Evolutionary conservation across 2,888 invertebrate species (phyloP).

Genomic region (Cheilosia impressa): DNA sequence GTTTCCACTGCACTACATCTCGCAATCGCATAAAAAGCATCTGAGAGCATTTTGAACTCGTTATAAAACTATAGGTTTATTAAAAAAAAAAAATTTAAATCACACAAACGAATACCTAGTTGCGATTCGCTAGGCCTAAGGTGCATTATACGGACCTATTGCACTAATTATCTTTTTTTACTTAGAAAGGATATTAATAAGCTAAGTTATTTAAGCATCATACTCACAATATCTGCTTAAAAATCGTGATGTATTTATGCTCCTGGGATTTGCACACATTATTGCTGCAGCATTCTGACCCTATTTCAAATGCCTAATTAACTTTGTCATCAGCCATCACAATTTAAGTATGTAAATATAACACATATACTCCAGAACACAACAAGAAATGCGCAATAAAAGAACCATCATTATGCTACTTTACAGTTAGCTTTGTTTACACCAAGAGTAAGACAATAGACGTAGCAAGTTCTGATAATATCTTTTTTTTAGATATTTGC

Average conservation of each 20-base stretch:
- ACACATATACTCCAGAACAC: conserved; percentile 45
- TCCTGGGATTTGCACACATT: conserved; percentile 23
- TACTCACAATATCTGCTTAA: conserved; percentile 2
- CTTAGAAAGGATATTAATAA: background rate
- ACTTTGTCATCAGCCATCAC: conserved; percentile 3
- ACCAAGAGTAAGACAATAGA: conserved; percentile 50
- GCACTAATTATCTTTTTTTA: background rate
- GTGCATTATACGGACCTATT: background rate
- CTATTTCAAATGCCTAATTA: conserved; percentile 43
- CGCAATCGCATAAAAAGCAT: too few relatives aligned
- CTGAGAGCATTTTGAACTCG: too few relatives aligned
- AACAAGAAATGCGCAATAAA: conserved; percentile 49
- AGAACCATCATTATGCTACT: conserved; percentile 57
- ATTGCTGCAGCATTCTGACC: conserved; percentile 52
- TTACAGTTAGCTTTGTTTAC: conserved; percentile 49
- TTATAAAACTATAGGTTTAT: too few relatives aligned
- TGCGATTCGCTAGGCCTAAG: too few relatives aligned
- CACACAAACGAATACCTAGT: too few relatives aligned
- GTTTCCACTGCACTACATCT: too few relatives aligned
- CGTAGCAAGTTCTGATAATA: conserved; percentile 60
- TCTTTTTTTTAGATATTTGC: conserved; percentile 17
- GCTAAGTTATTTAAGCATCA: conserved; percentile 6
- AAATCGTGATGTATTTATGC: background rate
- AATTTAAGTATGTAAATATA: conserved; percentile 16
- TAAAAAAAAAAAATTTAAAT: too few relatives aligned